Base-by-base conservation (phyloP, 1,140 invertebrate genomes). In the Scaptomyza graminum region DNA sequence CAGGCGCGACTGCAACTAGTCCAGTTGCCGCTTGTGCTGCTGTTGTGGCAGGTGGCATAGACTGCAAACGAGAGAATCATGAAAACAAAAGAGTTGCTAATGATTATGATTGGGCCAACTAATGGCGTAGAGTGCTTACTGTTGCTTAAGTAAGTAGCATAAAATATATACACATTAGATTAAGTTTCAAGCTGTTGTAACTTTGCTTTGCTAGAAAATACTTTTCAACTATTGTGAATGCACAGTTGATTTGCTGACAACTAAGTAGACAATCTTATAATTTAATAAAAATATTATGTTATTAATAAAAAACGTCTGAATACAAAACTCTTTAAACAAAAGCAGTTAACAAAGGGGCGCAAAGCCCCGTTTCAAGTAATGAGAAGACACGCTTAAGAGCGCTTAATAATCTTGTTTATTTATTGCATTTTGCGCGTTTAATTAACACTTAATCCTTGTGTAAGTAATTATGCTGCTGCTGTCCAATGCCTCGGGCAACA, bases 1-100 rank as follows among this genome's bases (percentile, higher is more conserved):
- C 95, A 96, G 5, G 90, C 84, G 6, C 91, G 92, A 8, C 94
- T 94, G 87, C 95, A 96, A 2, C 91, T 78, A 5, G 93, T 93
- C 95, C 95, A 96, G 34, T 93, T 92, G 5, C 93, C 93, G 60
- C 90, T 85, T 70, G 76, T 91, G 69, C 82, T 89, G 76, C 88
- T 89, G 37, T 92, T 92, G 62, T 92, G 89, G 62, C 90, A 92
- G 65, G 92, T 93, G 60, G 89, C 88, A 63, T 93, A 91, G 31
- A 92, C 92, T 93, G 77, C 41, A 83, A 83, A 80, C 6, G 47
- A 61, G 50, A 7, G 57, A 28, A 54, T 18, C 8, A 9, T 16
- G 16, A 37, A 51, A 47, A 39, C 56, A 64, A 62, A 43, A 39
- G 46, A 28, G 55, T 78, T 74, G 43, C 52, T 46, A 71, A 87